Percentiles rank a stretch among this genome's conserved stretches.
Conservation (phyloP, 2,888 invertebrate genomes). For the Caenorhabditis sp. region DNA sequence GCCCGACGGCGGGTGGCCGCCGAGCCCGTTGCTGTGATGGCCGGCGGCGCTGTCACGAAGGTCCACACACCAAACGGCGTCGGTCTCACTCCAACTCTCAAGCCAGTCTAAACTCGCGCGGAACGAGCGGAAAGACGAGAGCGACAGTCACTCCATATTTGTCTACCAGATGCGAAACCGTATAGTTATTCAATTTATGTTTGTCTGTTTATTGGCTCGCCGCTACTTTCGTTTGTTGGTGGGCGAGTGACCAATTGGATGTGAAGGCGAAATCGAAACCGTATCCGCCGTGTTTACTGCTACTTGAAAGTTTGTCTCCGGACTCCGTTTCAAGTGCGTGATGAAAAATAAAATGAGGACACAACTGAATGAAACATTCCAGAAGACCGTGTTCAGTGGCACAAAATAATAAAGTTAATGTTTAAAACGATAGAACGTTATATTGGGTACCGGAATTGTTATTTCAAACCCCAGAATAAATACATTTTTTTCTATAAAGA, state of each 20-base stretch:
- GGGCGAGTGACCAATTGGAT: conserved; percentile 61
- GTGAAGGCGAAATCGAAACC: conserved; percentile 57
- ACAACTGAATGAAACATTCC: background rate
- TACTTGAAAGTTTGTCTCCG: conserved; percentile 52
- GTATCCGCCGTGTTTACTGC: conserved; percentile 53
- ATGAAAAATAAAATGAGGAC: background rate
- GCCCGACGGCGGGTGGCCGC: conserved; percentile 38
- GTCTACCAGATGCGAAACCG: conserved; percentile 65
- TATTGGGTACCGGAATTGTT: too few species aligned
- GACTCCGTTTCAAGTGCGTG: conserved; percentile 41
- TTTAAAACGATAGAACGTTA: too few species aligned
- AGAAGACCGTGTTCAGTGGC: background rate
- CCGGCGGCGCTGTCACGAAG: conserved; percentile 64
- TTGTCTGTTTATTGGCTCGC: conserved; percentile 64
- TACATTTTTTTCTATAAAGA: too few species aligned
- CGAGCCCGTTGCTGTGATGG: conserved; percentile 50
- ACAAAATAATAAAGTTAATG: background rate
- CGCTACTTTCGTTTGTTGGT: conserved; percentile 60
- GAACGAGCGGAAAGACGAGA: conserved; percentile 2
- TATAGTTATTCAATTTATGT: conserved; percentile 66
- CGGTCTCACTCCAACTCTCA: conserved; percentile 33
- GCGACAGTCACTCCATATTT: conserved; percentile 49
- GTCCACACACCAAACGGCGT: conserved; percentile 49
- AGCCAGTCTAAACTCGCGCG: conserved; percentile 22
- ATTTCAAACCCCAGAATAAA: too few species aligned